Conservation (phyloP, 1,140 invertebrate species). For the Drosophila melanica region DNA sequence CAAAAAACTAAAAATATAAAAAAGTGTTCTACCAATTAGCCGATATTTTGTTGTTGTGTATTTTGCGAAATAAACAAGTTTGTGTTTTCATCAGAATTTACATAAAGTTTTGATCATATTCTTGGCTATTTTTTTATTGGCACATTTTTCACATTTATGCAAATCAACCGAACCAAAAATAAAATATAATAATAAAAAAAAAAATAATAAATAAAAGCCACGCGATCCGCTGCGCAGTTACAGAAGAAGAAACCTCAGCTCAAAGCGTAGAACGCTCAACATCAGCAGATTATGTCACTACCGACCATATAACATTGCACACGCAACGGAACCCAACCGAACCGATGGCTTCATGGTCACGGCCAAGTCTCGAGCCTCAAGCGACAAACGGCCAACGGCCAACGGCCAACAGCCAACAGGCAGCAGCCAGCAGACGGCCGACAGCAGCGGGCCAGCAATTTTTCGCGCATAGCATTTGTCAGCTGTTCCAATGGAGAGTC, state of each 20-base stretch:
- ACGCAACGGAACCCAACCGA: constrained; percentile 53
- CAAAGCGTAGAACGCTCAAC: constrained; percentile 51
- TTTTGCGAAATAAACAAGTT: constrained; percentile 81
- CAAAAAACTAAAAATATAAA: constrained; percentile 17
- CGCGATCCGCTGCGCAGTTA: constrained; percentile 75
- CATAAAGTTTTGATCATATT: constrained; percentile 69
- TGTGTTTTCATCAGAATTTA: constrained; percentile 75
- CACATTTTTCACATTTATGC: constrained; percentile 78
- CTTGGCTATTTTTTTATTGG: constrained; percentile 73
- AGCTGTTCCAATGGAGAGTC: constrained; percentile 55
- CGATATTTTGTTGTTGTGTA: constrained; percentile 57
- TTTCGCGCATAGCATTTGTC: constrained; percentile 60
- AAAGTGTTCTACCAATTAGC: constrained; percentile 59
- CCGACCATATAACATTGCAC: constrained; percentile 62
- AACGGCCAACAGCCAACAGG: not conserved
- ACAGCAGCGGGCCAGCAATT: constrained; percentile 24
- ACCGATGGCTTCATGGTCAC: constrained; percentile 67
- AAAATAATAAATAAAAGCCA: constrained; percentile 26
- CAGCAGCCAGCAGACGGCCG: constrained; percentile 9
- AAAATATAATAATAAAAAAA: constrained; percentile 13
- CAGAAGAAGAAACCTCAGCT: constrained; percentile 68
- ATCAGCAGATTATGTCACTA: constrained; percentile 81
- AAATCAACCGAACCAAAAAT: constrained; percentile 52
- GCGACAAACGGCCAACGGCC: constrained; percentile 37
- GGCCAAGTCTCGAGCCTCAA: constrained; percentile 61